phyloP scores from a whole-genome alignment of 2,888 invertebrate genomes.

The Epistrophe grossulariae region DNA sequence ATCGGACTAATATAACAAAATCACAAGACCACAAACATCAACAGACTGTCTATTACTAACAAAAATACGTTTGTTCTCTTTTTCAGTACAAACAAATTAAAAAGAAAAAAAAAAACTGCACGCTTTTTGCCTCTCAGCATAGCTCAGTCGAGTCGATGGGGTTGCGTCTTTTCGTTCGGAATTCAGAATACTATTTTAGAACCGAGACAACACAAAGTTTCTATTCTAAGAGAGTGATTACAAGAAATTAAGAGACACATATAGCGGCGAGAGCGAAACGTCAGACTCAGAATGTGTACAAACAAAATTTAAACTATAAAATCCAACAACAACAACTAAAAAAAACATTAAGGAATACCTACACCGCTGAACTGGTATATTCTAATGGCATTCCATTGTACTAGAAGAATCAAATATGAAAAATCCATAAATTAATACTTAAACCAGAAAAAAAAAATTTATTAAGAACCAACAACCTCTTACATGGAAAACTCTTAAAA shows the following conservation, averaged over 20 bases:
- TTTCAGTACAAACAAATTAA: constrained; percentile 18
- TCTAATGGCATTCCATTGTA: constrained; percentile 51
- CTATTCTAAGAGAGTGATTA: constrained; percentile 31
- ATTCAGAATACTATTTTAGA: constrained; percentile 22
- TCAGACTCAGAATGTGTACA: constrained; percentile 57
- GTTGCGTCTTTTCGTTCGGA: constrained; percentile 17
- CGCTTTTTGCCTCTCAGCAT: constrained; percentile 9
- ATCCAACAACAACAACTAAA: background rate
- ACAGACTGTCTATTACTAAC: constrained; percentile 75
- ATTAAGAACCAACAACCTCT: constrained; percentile 1
- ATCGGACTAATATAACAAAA: constrained; percentile 70
- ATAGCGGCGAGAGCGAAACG: constrained; percentile 11
- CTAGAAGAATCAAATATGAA: constrained; percentile 47
- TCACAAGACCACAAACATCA: constrained; percentile 74
- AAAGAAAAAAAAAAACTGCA: constrained; percentile 7
- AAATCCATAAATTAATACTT: constrained; percentile 68
- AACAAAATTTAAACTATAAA: constrained; percentile 39
- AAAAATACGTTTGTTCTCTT: constrained; percentile 51
- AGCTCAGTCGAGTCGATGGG: background rate
- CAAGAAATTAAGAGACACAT: background rate
- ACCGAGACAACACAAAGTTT: background rate
- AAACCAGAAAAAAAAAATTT: background rate
- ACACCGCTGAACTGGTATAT: constrained; percentile 8
- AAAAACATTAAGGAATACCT: background rate
- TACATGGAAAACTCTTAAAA: constrained; percentile 36